Base-by-base conservation (phyloP, 2,888 invertebrate genomes). In the Polydesmus complanatus region DNA sequence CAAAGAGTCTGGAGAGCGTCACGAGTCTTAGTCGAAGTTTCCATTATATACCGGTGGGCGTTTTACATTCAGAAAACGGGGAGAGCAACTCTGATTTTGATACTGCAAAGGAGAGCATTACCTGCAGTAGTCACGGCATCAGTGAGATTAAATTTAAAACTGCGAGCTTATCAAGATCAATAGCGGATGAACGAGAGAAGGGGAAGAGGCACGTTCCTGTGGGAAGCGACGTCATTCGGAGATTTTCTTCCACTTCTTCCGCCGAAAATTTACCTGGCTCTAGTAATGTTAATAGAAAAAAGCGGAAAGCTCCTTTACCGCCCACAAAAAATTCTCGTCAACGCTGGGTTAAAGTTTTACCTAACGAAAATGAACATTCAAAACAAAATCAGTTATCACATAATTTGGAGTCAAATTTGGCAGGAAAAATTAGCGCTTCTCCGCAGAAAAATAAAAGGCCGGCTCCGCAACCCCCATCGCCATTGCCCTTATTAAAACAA, bases 401-500 rank as follows among this genome's bases (percentile, higher is more conserved):
- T 37, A 14, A 37, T 37, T 37, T 8, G 5, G 37, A 37, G 14
- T 8, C 37, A 37, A 21, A 14, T n/a, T 14, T 19, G 52, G 14
- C 21, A 52, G 27, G 19, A n/a, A 56, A 27, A 27, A 57, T 21
- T 1, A 27, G 21, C 14, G 51, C 22, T 8, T 37, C 77, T 25
- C 84, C 86, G 75, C 86, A 86, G 0, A 85, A 84, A 66, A 86
- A 86, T 25, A 87, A 87, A 71, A 74, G 86, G 56, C 81, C 80
- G 69, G 86, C 86, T 0, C 86, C 86, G 0, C 79, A 78, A 65
- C 86, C 86, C 3, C 86, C 85, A 11, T 23, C 21, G 52, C n/a
- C n/a, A 51, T 8, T 22, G n/a, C 5, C 52, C 8, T 48, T 48
- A 48, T 18, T 11, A 48, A 48, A 48, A 11, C 48, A 18, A 18